phyloP scores from a whole-genome alignment of 2,888 invertebrate species.

The Argyresthia albistria region DNA sequence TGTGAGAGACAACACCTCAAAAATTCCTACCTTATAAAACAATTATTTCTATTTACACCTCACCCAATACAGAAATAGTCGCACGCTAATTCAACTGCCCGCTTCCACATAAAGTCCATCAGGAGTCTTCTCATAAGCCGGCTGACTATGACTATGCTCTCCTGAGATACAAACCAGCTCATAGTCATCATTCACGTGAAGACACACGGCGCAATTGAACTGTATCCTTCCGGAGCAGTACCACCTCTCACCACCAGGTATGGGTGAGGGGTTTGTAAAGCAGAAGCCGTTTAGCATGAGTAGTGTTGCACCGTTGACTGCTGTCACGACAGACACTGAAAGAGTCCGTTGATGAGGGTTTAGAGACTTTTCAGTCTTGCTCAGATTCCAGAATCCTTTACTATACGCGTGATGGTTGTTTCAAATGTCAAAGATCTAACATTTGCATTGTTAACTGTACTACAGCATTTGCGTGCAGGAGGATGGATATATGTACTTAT shows the following conservation, averaged over 20 bases:
- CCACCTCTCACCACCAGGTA: conserved; percentile 56
- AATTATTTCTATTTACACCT: too few relatives aligned
- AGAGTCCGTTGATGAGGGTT: conserved; percentile 4
- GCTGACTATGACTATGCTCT: conserved; percentile 47
- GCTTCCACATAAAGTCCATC: conserved; percentile 45
- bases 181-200: conserved; percentile 61
- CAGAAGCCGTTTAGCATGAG: conserved; percentile 58
- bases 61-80: too few relatives aligned
- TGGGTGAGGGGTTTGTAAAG: conserved; percentile 54
- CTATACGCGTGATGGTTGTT: too few relatives aligned
- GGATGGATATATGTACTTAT: too few relatives aligned
- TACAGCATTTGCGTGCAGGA: too few relatives aligned
- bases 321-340: conserved; percentile 60
- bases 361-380: too few relatives aligned
- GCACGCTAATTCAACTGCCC: not conserved
- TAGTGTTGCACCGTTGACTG: conserved; percentile 53
- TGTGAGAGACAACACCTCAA: too few relatives aligned
- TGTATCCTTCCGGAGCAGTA: conserved; percentile 50
- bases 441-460: too few relatives aligned
- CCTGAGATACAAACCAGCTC: conserved; percentile 54
- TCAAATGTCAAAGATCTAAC: too few relatives aligned
- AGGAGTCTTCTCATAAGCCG: conserved; percentile 42
- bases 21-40: too few relatives aligned
- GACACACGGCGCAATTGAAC: conserved; percentile 51
- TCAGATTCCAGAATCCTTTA: too few relatives aligned